Conservation (phyloP, 1,140 invertebrate genomes). For the Magallana gigas region DNA sequence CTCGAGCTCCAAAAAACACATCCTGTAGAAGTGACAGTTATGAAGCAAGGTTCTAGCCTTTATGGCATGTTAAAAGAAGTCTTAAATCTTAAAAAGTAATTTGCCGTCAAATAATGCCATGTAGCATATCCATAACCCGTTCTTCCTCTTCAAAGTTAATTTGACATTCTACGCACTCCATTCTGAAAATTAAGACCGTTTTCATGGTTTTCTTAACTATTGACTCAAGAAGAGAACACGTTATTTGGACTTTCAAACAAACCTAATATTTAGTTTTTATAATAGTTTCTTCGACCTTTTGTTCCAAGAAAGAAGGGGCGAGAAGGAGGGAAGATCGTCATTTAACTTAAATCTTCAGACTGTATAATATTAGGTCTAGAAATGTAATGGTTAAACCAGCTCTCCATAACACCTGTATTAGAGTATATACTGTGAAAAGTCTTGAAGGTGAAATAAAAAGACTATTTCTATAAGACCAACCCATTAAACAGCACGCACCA, state of each 20-base stretch:
- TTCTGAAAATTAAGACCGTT: not conserved
- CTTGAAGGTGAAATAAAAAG: not conserved
- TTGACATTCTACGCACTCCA: not conserved
- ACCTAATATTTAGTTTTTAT: not conserved
- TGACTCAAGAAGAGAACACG: too few relatives aligned
- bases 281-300: too few relatives aligned
- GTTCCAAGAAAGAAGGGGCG: not conserved
- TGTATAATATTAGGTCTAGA: not conserved
- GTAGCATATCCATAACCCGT: constrained; percentile 25
- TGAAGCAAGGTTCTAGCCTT: not conserved
- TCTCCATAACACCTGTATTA: too few relatives aligned
- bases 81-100: constrained; percentile 37
- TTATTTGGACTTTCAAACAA: not conserved
- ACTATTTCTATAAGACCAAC: not conserved
- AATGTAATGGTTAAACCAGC: too few relatives aligned
- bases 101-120: constrained; percentile 27
- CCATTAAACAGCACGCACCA: not conserved
- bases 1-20: not conserved
- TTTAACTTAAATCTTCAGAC: not conserved
- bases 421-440: not conserved
- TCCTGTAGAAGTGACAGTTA: constrained; percentile 1
- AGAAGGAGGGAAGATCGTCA: not conserved
- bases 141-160: constrained; percentile 9
- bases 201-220: not conserved
- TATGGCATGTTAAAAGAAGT: constrained; percentile 11